Conservation (phyloP, 2,113 vertebrate genomes). For the Neopipo cinnamomea region DNA sequence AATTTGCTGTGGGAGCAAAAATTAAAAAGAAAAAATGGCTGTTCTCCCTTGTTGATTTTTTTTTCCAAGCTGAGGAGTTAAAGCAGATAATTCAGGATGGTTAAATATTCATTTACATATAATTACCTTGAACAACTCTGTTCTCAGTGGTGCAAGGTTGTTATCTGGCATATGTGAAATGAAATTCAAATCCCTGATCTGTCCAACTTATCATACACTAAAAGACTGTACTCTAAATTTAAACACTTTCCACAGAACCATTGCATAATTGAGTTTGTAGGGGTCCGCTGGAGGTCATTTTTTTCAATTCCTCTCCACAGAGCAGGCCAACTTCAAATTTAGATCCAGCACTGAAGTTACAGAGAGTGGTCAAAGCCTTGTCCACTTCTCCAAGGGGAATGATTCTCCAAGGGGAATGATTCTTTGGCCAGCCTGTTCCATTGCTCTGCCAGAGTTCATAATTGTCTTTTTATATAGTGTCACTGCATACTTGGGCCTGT, state of each 20-base stretch:
- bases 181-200: slow-evolving; percentile 35
- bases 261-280: background rate
- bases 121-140: slow-evolving; percentile 2
- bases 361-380: background rate
- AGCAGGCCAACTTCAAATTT: background rate
- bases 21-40: background rate
- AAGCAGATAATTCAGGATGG: background rate
- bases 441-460: background rate
- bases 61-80: background rate
- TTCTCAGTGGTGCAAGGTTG: background rate
- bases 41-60: background rate
- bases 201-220: background rate
- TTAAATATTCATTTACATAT: slow-evolving; percentile 43
- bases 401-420: background rate
- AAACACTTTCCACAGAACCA: background rate
- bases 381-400: background rate
- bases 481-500: background rate
- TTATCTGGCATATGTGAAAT: slow-evolving; percentile 12
- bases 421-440: background rate
- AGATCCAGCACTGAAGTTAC: background rate
- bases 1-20: background rate
- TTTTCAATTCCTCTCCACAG: background rate
- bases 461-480: rapidly evolving
- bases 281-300: background rate
- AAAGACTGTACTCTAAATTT: background rate